Base-by-base conservation (phyloP, 1,140 invertebrate genomes). In the Cydia pomonella region DNA sequence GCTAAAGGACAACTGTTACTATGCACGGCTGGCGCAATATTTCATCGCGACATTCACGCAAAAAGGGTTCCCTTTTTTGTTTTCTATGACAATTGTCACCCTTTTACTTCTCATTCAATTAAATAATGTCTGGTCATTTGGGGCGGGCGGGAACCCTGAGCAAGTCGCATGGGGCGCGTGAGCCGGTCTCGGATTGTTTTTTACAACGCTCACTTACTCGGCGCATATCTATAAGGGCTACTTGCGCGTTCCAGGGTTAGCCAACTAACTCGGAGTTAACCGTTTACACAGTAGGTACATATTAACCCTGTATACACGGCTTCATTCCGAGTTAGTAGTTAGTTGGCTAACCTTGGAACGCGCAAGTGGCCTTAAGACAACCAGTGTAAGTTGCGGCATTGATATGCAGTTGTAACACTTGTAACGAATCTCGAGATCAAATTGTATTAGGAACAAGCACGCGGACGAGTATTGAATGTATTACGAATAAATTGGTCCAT, bases 101-200 rank as follows among this genome's bases (percentile, higher is more conserved):
- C 91, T 93, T 93, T 93, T 82, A 87, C 87, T 91, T 87, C 79
- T 80, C 89, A 87, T 92, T 93, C 91, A 92, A 93, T 93, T 93
- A 93, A 93, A 93, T 93, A 93, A 93, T 93, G 91, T 93, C 91
- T 93, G 90, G 90, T 93, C 91, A 93, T 92, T 93, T 93, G 89
- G 84, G 88, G 82, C 85, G 82, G 84, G 84, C 62, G 77, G 64
- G 77, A 66, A 38, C 77, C 44, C 38, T 38, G 41, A 33, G 38
- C 73, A 69, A 18, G 64, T 69, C 41, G 73, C 10, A 66, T 72
- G 59, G 74, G 79, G 73, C 63, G 38, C 72, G 53, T 53, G 53
- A 59, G 53, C 53, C 53, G 53, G 53, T 59, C 53, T 9, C 18
- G 18, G n/a, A 1, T 6, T 23, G 18, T 23, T 21, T 21, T 21